A percentile compares a stretch with the other conserved stretches of the same genome.
Conservation (phyloP, 2,888 invertebrate species). For the Troides aeacus region DNA sequence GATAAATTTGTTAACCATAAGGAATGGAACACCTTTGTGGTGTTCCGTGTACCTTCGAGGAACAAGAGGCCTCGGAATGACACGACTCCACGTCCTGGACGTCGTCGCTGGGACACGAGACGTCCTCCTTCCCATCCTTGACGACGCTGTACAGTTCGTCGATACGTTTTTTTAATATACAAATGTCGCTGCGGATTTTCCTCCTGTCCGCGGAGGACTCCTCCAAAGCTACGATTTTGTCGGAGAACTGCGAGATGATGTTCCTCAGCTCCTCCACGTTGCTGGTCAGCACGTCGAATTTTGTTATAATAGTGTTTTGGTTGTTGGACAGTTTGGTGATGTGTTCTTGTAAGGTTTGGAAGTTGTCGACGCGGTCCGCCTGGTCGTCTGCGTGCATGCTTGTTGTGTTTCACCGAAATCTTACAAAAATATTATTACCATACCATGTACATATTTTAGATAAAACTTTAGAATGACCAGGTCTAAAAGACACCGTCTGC, state of each 20-base stretch:
- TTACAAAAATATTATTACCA: slow-evolving; percentile 30
- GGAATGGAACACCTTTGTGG: too few species aligned
- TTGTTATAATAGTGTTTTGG: slow-evolving; percentile 50
- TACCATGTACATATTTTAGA: slow-evolving; percentile 32
- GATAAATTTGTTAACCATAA: too few species aligned
- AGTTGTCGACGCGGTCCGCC: slow-evolving; percentile 38
- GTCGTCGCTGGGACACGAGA: slow-evolving; percentile 49
- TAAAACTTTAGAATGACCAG: slow-evolving; percentile 18
- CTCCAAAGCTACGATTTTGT: slow-evolving; percentile 54
- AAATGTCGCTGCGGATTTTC: slow-evolving; percentile 54
- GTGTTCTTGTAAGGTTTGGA: slow-evolving; percentile 47
- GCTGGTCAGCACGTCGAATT: slow-evolving; percentile 56
- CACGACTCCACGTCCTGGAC: slow-evolving; percentile 61
- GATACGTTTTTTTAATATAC: slow-evolving; percentile 53
- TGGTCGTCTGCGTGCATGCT: slow-evolving; percentile 43
- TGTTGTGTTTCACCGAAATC: slow-evolving; percentile 16
- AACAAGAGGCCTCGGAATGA: slow-evolving; percentile 65
- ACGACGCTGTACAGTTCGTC: slow-evolving; percentile 63
- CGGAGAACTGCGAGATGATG: slow-evolving; percentile 48
- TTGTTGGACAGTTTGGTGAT: slow-evolving; percentile 54
- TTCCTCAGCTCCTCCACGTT: slow-evolving; percentile 58
- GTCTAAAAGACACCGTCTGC: slow-evolving; percentile 19
- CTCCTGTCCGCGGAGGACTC: slow-evolving; percentile 49
- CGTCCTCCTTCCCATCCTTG: slow-evolving; percentile 66
- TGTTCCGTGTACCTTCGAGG: slow-evolving; percentile 56